Percentiles rank a stretch among this genome's conserved stretches.
phyloP scores from a whole-genome alignment of 1,140 invertebrate genomes.

The Charaxes varanes region DNA sequence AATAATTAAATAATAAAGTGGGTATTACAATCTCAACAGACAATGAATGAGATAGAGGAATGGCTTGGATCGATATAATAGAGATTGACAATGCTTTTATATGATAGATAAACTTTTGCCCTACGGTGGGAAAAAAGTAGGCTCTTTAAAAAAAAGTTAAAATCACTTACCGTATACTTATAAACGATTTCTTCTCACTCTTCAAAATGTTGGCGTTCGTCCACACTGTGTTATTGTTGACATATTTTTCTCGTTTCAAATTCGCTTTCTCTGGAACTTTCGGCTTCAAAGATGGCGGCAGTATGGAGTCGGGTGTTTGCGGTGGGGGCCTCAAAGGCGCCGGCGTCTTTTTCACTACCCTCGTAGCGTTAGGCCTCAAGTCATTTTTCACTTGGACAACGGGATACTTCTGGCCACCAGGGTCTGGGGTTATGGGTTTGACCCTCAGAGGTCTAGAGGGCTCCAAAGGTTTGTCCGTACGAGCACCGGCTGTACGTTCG shows the following conservation, averaged over 20 bases:
- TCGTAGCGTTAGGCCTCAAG: constrained; percentile 39
- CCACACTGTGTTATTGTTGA: constrained; percentile 63
- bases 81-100: too few species aligned
- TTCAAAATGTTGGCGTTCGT: constrained; percentile 43
- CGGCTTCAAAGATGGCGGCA: constrained; percentile 54
- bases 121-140: too few species aligned
- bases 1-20: too few species aligned
- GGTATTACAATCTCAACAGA: too few species aligned
- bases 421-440: constrained; percentile 34
- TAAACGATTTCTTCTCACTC: constrained; percentile 26
- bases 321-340: constrained; percentile 32
- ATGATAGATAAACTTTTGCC: too few species aligned
- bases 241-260: constrained; percentile 46
- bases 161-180: constrained; percentile 39
- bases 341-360: constrained; percentile 53
- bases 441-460: constrained; percentile 38
- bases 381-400: constrained; percentile 34
- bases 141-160: too few species aligned
- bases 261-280: constrained; percentile 38
- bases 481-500: constrained; percentile 24
- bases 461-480: constrained; percentile 31
- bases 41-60: too few species aligned
- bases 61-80: too few species aligned
- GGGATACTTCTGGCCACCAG: constrained; percentile 22
- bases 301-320: constrained; percentile 35